Percentiles rank a stretch among this genome's conserved stretches.
Evolutionary conservation across 2,888 invertebrate genomes (phyloP).

Genomic region (Nephrotoma appendiculata): DNA sequence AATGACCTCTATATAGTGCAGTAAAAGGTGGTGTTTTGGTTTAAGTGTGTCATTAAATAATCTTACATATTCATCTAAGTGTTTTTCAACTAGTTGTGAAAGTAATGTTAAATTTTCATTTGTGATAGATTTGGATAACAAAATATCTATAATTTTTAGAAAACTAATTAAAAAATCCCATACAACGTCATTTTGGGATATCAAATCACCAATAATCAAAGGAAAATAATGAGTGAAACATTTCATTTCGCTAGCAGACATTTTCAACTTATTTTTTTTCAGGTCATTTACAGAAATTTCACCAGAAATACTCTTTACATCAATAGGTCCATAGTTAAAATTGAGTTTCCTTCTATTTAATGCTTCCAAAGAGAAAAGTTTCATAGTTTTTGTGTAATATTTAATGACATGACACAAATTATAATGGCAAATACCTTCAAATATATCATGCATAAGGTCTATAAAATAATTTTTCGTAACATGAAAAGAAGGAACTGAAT

Average conservation of each 20-base stretch:
- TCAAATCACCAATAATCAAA: background rate
- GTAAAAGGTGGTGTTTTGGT: background rate
- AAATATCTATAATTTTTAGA: background rate
- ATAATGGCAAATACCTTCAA: too few relatives aligned
- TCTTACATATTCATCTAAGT: background rate
- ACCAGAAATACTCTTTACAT: conserved; percentile 6
- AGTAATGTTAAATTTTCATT: background rate
- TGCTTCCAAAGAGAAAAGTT: conserved; percentile 4
- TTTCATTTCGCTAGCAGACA: conserved; percentile 6
- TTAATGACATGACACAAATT: conserved; percentile 13
- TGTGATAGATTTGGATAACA: background rate
- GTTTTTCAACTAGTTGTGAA: background rate
- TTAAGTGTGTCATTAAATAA: background rate
- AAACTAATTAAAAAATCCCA: background rate
- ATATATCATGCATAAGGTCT: background rate
- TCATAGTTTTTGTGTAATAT: conserved; percentile 10
- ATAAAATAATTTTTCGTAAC: conserved; percentile 17
- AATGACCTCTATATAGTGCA: background rate
- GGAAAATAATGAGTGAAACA: conserved; percentile 1
- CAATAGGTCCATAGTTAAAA: conserved; percentile 13
- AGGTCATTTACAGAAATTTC: conserved; percentile 11
- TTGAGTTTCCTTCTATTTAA: conserved; percentile 11
- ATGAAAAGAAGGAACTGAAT: background rate
- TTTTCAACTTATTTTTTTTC: conserved; percentile 11
- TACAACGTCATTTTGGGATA: background rate